Conservation (phyloP, 1,140 invertebrate genomes). For the Pissodes strobi region DNA sequence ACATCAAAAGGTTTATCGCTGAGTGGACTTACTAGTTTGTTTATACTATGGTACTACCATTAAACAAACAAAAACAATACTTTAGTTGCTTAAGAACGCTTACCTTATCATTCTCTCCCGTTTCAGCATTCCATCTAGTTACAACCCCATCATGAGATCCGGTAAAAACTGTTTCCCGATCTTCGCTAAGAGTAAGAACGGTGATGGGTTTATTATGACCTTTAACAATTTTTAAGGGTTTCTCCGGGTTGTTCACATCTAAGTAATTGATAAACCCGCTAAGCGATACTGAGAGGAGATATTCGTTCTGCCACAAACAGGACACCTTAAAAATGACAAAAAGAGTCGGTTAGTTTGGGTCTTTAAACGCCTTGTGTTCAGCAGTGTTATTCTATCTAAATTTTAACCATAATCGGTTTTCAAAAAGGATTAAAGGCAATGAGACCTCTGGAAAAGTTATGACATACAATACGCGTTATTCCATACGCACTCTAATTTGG, state of each 20-base stretch:
- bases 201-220: constrained; percentile 99
- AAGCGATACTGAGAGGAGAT: constrained; percentile 88
- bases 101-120: constrained; percentile 58
- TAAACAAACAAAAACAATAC: too few species aligned
- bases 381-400: too few species aligned
- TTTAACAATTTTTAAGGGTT: constrained; percentile 85
- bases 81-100: neutral
- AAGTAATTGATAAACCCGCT: constrained; percentile 96
- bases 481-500: too few species aligned
- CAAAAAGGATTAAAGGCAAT: too few species aligned
- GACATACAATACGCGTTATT: too few species aligned
- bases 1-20: too few species aligned
- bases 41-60: too few species aligned
- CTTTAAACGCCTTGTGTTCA: too few species aligned
- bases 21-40: too few species aligned
- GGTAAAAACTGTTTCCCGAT: constrained; percentile 82
- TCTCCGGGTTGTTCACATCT: constrained; percentile 83
- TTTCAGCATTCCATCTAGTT: constrained; percentile 83
- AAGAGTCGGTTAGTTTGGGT: neutral
- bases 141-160: constrained; percentile 92
- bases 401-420: too few species aligned
- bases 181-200: constrained; percentile 78
- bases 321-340: constrained; percentile 67
- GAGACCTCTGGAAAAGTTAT: too few species aligned
- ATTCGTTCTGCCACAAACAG: constrained; percentile 91